A percentile compares a stretch with the other conserved stretches of the same genome.
These are phyloP conservation scores for Holcopasites calliopsidis DNA, from an alignment of 1,140 invertebrate species.

Conservation along the genomic window DNA sequence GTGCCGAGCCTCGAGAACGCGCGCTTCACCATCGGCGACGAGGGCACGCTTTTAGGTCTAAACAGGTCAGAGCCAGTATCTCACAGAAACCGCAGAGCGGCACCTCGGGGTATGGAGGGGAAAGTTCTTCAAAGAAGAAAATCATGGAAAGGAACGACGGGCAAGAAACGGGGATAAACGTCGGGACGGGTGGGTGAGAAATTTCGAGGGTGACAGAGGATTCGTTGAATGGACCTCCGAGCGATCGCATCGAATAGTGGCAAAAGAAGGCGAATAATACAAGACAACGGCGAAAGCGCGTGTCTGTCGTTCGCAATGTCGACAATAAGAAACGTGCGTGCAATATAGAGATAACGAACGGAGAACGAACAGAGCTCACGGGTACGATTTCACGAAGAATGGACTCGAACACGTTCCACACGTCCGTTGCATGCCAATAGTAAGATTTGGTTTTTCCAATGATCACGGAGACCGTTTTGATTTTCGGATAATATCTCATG, in stretches of 20 bases:
- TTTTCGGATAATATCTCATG: no score
- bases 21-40: constrained; percentile 96
- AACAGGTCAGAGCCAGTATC: constrained; percentile 79
- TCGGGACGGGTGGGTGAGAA: not conserved
- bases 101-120: constrained; percentile 72
- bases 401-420: not conserved
- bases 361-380: not conserved
- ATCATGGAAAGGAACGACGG: not conserved
- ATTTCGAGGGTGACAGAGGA: no score
- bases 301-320: constrained; percentile 15
- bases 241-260: constrained; percentile 26
- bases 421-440: constrained; percentile 4
- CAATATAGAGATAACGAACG: not conserved
- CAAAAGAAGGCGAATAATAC: constrained; percentile 13
- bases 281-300: constrained; percentile 54
- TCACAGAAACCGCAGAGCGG: constrained; percentile 77
- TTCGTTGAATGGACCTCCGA: not conserved
- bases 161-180: not conserved
- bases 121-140: not conserved
- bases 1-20: constrained; percentile 93
- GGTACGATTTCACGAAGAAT: not conserved
- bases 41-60: constrained; percentile 94
- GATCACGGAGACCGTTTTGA: no score
- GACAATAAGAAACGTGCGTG: constrained; percentile 16
- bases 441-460: no score